These are phyloP conservation scores for Micrastur ruficollis DNA, from an alignment of 2,797 vertebrate genomes.

Conservation along the genomic window DNA sequence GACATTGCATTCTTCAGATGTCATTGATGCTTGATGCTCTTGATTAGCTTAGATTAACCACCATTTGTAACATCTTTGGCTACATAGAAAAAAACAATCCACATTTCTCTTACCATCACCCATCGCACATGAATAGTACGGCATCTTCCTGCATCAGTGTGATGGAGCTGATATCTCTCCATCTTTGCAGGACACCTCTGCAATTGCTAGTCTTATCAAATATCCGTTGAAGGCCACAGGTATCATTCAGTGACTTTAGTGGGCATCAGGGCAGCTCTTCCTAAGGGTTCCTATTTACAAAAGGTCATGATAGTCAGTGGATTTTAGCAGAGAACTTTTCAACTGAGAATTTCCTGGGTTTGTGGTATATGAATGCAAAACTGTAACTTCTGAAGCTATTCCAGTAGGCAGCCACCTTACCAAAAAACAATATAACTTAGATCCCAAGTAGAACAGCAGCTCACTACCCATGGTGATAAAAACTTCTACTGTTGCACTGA, in stretches of 20 bases:
- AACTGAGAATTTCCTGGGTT: neutral
- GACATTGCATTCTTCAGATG: rapidly evolving
- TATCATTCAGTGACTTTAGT: neutral
- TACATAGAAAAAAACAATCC: neutral
- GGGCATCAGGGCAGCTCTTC: neutral
- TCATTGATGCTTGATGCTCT: neutral
- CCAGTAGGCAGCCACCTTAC: neutral
- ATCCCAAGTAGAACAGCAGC: neutral
- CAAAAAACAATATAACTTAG: neutral
- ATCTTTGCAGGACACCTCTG: neutral
- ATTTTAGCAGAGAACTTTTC: neutral
- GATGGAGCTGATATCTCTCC: neutral
- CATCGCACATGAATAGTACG: rapidly evolving
- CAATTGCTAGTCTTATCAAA: neutral
- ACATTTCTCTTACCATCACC: rapidly evolving
- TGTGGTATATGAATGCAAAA: neutral
- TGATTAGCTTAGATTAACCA: neutral
- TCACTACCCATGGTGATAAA: neutral
- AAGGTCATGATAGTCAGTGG: neutral
- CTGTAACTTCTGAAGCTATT: neutral
- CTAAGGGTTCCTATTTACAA: neutral
- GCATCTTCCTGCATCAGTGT: neutral
- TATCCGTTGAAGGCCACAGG: neutral
- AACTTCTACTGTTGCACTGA: neutral
- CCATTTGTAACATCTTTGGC: neutral